Evolutionary conservation across 2,888 invertebrate genomes (phyloP).

Genomic region (Cremastobaeus sp.): DNA sequence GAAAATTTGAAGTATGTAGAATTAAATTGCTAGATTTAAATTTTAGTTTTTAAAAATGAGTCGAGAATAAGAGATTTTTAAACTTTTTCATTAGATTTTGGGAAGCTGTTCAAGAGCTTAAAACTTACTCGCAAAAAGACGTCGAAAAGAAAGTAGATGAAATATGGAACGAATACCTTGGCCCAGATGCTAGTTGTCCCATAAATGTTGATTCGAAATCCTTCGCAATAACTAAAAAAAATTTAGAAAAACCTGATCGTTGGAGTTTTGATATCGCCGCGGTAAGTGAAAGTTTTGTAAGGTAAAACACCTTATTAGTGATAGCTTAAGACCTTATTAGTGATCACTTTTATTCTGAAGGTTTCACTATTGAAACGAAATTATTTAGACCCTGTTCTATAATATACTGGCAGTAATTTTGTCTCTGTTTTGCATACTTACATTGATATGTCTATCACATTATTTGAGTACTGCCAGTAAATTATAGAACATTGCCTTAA

Average conservation of each 20-base stretch:
- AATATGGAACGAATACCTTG: constrained; percentile 96
- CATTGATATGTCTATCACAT: too few relatives aligned
- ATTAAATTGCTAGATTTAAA: neutral
- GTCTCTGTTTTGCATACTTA: too few relatives aligned
- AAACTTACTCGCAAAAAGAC: constrained; percentile 91
- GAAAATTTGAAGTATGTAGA: constrained; percentile 95
- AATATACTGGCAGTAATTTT: too few relatives aligned
- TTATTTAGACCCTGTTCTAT: too few relatives aligned
- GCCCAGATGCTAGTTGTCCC: constrained; percentile 95
- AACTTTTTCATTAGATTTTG: constrained; percentile 38
- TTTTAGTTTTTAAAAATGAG: constrained; percentile 1
- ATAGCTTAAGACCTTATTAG: too few relatives aligned
- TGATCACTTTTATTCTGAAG: too few relatives aligned
- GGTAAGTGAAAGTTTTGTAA: constrained; percentile 82
- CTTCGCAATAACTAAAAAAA: constrained; percentile 89
- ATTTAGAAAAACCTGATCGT: constrained; percentile 90
- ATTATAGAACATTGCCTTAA: too few relatives aligned
- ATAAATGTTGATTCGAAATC: constrained; percentile 98
- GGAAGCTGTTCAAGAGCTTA: constrained; percentile 90
- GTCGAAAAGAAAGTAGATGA: constrained; percentile 89
- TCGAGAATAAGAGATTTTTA: too few relatives aligned
- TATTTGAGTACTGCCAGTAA: too few relatives aligned
- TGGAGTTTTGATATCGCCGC: constrained; percentile 99
- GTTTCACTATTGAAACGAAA: too few relatives aligned
- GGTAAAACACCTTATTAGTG: too few relatives aligned